Percentiles rank a stretch among this genome's conserved stretches.
Evolutionary conservation across 2,113 vertebrate genomes (phyloP).

Genomic region (Psammodynastes pulverulentus): DNA sequence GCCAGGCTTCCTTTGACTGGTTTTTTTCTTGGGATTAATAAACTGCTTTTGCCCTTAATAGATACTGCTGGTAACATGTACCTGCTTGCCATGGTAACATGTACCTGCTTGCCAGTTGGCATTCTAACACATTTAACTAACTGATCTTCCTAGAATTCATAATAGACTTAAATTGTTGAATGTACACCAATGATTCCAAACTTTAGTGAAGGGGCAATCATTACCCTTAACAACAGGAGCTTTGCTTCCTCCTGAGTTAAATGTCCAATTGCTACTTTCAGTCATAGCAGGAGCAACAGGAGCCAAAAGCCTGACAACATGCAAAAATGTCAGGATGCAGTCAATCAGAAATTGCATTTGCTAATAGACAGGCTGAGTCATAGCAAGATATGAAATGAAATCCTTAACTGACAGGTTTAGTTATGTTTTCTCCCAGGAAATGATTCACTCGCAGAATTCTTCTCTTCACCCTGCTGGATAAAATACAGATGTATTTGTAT

Average conservation of each 20-base stretch:
- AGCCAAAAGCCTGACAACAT: constrained; percentile 54
- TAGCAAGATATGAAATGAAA: constrained; percentile 52
- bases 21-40: constrained; percentile 43
- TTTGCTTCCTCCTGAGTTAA: constrained; percentile 60
- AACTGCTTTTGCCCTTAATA: constrained; percentile 59
- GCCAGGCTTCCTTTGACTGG: neutral
- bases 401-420: constrained; percentile 49
- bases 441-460: constrained; percentile 42
- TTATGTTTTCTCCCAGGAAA: constrained; percentile 46
- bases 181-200: constrained; percentile 45
- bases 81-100: constrained; percentile 58
- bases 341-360: constrained; percentile 46
- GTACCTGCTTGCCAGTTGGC: constrained; percentile 59
- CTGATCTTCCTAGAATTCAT: constrained; percentile 53
- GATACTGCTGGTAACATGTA: constrained; percentile 63
- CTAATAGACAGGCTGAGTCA: constrained; percentile 34
- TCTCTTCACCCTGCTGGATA: constrained; percentile 37
- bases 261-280: constrained; percentile 49
- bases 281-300: constrained; percentile 57
- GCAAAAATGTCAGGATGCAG: constrained; percentile 64
- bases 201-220: constrained; percentile 66
- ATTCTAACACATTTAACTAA: constrained; percentile 46
- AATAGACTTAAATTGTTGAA: constrained; percentile 53
- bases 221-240: constrained; percentile 65
- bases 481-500: neutral